Conservation (phyloP, 2,797 vertebrate genomes). For the Bradypodion pumilum region DNA sequence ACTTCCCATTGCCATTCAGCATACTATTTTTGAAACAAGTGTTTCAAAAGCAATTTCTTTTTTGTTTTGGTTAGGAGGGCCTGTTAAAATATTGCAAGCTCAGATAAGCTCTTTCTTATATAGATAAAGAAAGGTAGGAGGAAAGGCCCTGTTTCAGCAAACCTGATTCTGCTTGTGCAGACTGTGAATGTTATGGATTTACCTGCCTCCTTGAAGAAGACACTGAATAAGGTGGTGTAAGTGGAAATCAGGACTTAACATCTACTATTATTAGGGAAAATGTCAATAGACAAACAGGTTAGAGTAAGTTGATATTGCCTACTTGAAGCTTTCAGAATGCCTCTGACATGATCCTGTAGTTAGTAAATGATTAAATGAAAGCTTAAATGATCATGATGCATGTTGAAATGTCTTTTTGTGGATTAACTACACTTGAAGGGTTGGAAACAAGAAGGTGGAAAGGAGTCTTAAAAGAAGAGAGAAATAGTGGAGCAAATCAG, state of each 20-base stretch:
- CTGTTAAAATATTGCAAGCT: not conserved
- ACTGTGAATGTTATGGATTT: not conserved
- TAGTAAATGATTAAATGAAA: constrained; percentile 11
- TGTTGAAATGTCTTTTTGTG: not conserved
- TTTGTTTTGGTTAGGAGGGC: not conserved
- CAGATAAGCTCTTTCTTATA: not conserved
- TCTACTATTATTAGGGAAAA: not conserved
- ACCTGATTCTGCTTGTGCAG: not conserved
- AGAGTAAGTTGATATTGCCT: not conserved
- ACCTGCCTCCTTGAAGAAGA: not conserved
- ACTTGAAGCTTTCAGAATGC: not conserved
- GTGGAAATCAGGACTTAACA: not conserved
- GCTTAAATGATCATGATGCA: not conserved
- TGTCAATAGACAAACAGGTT: not conserved
- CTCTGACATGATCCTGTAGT: constrained; percentile 3
- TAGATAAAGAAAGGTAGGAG: not conserved
- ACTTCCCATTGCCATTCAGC: not conserved
- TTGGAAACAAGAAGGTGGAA: not conserved
- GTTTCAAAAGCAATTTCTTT: not conserved
- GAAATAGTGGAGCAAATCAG: not conserved
- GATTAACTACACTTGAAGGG: not conserved
- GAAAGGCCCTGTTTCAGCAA: not conserved
- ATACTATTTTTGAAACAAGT: not conserved
- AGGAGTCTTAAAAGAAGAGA: not conserved
- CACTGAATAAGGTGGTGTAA: not conserved